Percentiles rank a stretch among this genome's conserved stretches.
Evolutionary conservation across 2,888 invertebrate species (phyloP).

Genomic region (Malthinus flaveolus): DNA sequence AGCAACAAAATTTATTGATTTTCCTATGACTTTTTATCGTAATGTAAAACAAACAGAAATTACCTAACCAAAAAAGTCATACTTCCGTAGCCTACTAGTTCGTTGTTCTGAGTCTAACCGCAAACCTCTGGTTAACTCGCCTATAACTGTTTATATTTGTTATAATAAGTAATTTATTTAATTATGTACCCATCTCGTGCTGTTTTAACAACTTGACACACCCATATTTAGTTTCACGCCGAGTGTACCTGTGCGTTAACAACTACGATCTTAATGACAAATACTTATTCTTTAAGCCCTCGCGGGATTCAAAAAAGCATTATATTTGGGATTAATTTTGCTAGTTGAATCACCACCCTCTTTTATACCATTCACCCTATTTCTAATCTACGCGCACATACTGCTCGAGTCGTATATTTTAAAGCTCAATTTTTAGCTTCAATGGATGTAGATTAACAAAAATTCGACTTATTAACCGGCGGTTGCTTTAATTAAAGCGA

Average conservation of each 20-base stretch:
- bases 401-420: neutral
- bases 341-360: constrained; percentile 3
- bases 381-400: neutral
- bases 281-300: neutral
- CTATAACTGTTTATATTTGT: too few species aligned
- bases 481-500: too few species aligned
- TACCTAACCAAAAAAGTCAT: too few species aligned
- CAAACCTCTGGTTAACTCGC: too few species aligned
- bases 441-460: too few species aligned
- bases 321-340: neutral
- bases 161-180: too few species aligned
- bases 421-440: neutral
- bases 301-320: neutral
- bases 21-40: too few species aligned
- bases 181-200: neutral
- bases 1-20: too few species aligned
- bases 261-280: neutral
- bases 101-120: too few species aligned
- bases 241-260: constrained; percentile 7
- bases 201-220: constrained; percentile 11
- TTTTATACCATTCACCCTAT: neutral
- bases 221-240: constrained; percentile 11
- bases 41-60: too few species aligned
- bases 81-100: too few species aligned
- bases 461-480: too few species aligned